phyloP scores from a whole-genome alignment of 92 coral and sea anemone species.

The Paramuricea clavata region DNA sequence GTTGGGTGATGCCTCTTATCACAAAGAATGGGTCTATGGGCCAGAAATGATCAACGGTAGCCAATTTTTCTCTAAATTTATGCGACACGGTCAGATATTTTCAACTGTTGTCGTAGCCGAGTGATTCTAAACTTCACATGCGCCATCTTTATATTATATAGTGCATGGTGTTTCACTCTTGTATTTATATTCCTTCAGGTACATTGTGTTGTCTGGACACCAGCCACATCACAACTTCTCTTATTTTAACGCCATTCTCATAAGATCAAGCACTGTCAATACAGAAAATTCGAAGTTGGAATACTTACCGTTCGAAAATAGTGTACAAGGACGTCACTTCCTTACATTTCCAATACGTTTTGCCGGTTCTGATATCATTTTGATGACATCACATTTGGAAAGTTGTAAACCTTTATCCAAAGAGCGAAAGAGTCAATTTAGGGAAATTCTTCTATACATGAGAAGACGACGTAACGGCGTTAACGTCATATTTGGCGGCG shows the following conservation, averaged over 20 bases:
- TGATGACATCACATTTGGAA: slow-evolving; percentile 95
- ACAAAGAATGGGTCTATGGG: too few relatives aligned
- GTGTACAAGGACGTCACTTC: slow-evolving; percentile 85
- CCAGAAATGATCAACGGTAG: too few relatives aligned
- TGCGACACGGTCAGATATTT: too few relatives aligned
- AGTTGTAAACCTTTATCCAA: slow-evolving; percentile 59
- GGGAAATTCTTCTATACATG: slow-evolving; percentile 65
- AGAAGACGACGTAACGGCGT: slow-evolving; percentile 54
- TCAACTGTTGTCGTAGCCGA: too few relatives aligned
- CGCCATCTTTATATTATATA: background rate
- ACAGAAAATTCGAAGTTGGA: slow-evolving; percentile 43
- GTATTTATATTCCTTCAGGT: slow-evolving; percentile 13
- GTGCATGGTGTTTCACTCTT: background rate
- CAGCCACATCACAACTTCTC: too few relatives aligned
- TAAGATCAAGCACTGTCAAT: slow-evolving; percentile 72
- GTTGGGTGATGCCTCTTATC: too few relatives aligned
- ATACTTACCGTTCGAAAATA: slow-evolving; percentile 49
- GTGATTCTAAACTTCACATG: background rate
- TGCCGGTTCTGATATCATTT: slow-evolving; percentile 55
- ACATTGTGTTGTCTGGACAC: slow-evolving; percentile 45
- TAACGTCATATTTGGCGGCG: slow-evolving; percentile 91
- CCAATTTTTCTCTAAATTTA: too few relatives aligned
- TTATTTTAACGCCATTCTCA: slow-evolving; percentile 83
- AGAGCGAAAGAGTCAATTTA: slow-evolving; percentile 80
- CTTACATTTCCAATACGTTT: slow-evolving; percentile 79